These are phyloP conservation scores for Archilochus colubris DNA, from an alignment of 2,113 vertebrate genomes.

Conservation along the genomic window DNA sequence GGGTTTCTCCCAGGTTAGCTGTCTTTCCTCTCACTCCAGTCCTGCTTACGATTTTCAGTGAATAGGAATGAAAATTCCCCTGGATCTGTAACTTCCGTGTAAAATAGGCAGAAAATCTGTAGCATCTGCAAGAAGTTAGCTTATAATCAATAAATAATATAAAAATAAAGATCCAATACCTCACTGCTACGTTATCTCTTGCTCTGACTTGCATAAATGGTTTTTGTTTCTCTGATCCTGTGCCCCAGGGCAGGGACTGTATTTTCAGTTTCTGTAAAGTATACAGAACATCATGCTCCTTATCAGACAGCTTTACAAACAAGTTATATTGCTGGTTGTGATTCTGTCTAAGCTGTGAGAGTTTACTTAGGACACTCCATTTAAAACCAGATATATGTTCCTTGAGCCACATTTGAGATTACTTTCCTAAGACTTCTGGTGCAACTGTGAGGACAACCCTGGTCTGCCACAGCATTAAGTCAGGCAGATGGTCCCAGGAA, in stretches of 20 bases:
- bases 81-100: neutral
- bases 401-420: neutral
- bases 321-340: neutral
- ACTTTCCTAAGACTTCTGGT: neutral
- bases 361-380: neutral
- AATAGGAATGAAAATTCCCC: neutral
- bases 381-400: neutral
- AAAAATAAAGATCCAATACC: neutral
- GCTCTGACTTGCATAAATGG: neutral
- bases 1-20: neutral
- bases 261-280: neutral
- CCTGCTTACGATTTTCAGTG: neutral
- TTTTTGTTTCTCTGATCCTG: neutral
- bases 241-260: neutral
- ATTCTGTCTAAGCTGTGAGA: conserved; percentile 10
- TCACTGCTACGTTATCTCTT: neutral
- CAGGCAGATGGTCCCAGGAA: neutral
- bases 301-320: conserved; percentile 21
- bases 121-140: neutral
- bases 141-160: neutral
- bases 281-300: neutral
- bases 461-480: neutral
- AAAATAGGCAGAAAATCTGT: neutral
- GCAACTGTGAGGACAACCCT: neutral
- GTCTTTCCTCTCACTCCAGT: neutral